phyloP scores from a whole-genome alignment of 2,797 vertebrate species.

The Pelodytes ibericus region DNA sequence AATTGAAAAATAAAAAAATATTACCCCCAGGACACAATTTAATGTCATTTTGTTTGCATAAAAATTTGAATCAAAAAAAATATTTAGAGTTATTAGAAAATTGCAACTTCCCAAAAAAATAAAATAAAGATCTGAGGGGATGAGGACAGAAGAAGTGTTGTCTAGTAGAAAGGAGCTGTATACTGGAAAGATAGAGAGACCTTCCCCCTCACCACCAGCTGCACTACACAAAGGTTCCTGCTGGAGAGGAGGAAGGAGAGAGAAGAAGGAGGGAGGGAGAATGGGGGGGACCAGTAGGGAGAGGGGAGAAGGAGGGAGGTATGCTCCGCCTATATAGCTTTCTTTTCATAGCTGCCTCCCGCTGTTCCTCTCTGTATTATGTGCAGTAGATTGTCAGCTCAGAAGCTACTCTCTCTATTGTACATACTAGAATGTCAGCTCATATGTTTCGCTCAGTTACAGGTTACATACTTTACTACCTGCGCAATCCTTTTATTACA shows the following conservation, averaged over 20 bases:
- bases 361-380: slow-evolving; percentile 8
- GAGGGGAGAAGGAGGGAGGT: slow-evolving; percentile 42
- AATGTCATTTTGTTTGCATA: slow-evolving; percentile 2
- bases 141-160: slow-evolving; percentile 44
- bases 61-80: slow-evolving; percentile 3
- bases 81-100: too few species aligned
- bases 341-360: slow-evolving; percentile 30
- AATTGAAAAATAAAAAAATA: not conserved
- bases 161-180: slow-evolving; percentile 29
- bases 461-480: too few species aligned
- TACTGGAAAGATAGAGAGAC: slow-evolving; percentile 46
- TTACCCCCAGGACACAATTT: not conserved
- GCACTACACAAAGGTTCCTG: slow-evolving; percentile 53
- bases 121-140: slow-evolving; percentile 36
- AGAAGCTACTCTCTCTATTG: too few species aligned
- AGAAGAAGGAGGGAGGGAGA: slow-evolving; percentile 62
- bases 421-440: slow-evolving; percentile 2
- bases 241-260: slow-evolving; percentile 57
- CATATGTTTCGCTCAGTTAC: not conserved
- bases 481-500: too few species aligned
- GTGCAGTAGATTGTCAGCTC: not conserved
- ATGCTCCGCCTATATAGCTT: slow-evolving; percentile 38
- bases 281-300: slow-evolving; percentile 26
- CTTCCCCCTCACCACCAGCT: slow-evolving; percentile 56
- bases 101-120: slow-evolving; percentile 4